Conservation (phyloP, 1,140 invertebrate species). For the Hyphantria cunea region DNA sequence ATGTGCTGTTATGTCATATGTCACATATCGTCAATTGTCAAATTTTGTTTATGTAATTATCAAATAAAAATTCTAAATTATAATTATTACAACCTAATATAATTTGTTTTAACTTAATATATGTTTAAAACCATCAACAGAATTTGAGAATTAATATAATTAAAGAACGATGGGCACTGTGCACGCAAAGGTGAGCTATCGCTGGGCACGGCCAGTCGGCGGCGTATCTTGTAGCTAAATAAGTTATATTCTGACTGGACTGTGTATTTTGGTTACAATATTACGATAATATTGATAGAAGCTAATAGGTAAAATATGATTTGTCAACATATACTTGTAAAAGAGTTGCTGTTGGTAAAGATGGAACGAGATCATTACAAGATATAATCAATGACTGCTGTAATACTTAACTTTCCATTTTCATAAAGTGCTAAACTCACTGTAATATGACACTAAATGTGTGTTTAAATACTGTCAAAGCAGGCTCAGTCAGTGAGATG, state of each 20-base stretch:
- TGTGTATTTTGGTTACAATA: too few species aligned
- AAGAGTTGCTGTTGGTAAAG: background rate
- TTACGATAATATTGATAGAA: too few species aligned
- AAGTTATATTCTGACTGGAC: background rate
- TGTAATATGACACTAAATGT: background rate
- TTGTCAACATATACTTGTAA: background rate
- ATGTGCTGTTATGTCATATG: background rate
- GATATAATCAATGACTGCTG: background rate
- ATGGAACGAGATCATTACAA: background rate
- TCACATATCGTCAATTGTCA: background rate
- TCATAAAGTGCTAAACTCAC: background rate
- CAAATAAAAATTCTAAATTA: slow-evolving; percentile 6
- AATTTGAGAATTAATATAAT: background rate
- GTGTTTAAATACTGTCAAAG: background rate
- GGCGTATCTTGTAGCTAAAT: background rate
- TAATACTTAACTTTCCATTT: background rate
- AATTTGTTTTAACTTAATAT: background rate
- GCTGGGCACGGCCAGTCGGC: background rate
- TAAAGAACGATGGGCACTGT: slow-evolving; percentile 50
- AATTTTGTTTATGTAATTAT: slow-evolving; percentile 9
- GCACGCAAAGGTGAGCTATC: slow-evolving; percentile 59
- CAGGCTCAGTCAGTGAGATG: background rate
- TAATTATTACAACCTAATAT: background rate
- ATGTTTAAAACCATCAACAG: background rate
- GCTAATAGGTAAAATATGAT: too few species aligned